A percentile compares a stretch with the other conserved stretches of the same genome.
Conservation (phyloP, 2,888 invertebrate species). For the Idaea dimidiata region DNA sequence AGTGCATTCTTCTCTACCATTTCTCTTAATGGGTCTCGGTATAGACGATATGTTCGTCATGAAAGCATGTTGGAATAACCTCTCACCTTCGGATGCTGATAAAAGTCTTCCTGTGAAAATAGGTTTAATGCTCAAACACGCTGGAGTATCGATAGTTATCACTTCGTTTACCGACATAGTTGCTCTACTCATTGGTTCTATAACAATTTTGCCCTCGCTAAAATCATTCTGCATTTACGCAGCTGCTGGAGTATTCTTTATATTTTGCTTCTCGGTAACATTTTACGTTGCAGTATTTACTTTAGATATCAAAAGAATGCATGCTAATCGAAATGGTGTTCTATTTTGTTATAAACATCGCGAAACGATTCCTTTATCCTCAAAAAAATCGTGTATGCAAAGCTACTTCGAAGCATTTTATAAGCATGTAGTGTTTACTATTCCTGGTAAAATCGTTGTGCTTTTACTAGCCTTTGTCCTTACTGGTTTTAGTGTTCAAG, state of each 20-base stretch:
- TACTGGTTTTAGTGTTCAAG: conserved; percentile 82
- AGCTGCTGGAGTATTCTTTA: conserved; percentile 87
- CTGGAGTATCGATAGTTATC: conserved; percentile 91
- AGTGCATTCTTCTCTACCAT: conserved; percentile 90
- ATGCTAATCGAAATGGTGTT: conserved; percentile 83
- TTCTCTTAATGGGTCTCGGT: conserved; percentile 89
- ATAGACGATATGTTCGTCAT: conserved; percentile 94
- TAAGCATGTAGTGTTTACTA: conserved; percentile 83
- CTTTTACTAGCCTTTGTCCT: conserved; percentile 81
- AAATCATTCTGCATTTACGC: conserved; percentile 92
- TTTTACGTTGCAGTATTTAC: conserved; percentile 90
- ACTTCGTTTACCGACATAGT: conserved; percentile 91
- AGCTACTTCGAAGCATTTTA: conserved; percentile 82
- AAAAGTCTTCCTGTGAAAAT: conserved; percentile 83
- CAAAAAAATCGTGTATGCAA: conserved; percentile 81
- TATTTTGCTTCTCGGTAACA: conserved; percentile 88
- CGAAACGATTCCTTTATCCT: conserved; percentile 71
- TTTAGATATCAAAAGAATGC: conserved; percentile 84
- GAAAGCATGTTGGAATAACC: conserved; percentile 87
- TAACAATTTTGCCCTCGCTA: conserved; percentile 89
- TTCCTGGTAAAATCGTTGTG: conserved; percentile 84
- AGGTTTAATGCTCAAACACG: conserved; percentile 87
- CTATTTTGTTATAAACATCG: conserved; percentile 85
- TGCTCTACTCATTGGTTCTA: conserved; percentile 89
- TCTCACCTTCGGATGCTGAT: conserved; percentile 73